Base-by-base conservation (phyloP, 2,888 invertebrate species). In the Monoplex corrugatus region DNA sequence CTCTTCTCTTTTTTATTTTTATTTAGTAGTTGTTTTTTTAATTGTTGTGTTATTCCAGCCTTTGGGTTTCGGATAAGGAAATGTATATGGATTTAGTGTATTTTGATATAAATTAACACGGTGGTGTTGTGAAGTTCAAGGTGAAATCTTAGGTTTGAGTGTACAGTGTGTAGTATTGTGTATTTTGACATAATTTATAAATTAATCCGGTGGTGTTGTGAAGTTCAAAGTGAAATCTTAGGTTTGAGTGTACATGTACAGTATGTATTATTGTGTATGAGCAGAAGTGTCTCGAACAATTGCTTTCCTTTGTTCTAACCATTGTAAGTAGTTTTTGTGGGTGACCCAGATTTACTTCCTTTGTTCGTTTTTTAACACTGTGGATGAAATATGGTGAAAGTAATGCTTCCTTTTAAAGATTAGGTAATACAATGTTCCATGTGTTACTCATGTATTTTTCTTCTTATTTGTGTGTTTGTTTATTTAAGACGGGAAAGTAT, bases 21-120 rank as follows among this genome's bases (percentile, higher is more conserved):
- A 63, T 85, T 85, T 72, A n/a, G n/a, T n/a, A n/a, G n/a, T n/a
- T n/a, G 19, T 78, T 78, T 38, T n/a, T 28, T n/a, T 28, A 19
- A n/a, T 80, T 40, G 40, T 78, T 80, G 28, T 80, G 40, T 43
- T 35, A 32, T 32, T 13, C 72, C 75, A 19, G 16, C 43, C 43
- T 80, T 43, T 43, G 19, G 10, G 23, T 75, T 23, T 80, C 40
- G n/a, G n/a, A n/a, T n/a, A n/a, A n/a, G n/a, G n/a, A n/a, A n/a
- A n/a, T n/a, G n/a, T n/a, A n/a, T n/a, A n/a, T n/a, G n/a, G n/a
- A n/a, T n/a, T n/a, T n/a, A n/a, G 23, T 80, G 28, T n/a, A 32
- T 23, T 28, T 80, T 16, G 40, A 32, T 28, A 43, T 80, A 5
- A 23, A 80, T 80, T 3, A 43, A 23, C 23, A 23, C 10, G 10